phyloP scores from a whole-genome alignment of 2,888 invertebrate genomes.

The Volucella inflata region DNA sequence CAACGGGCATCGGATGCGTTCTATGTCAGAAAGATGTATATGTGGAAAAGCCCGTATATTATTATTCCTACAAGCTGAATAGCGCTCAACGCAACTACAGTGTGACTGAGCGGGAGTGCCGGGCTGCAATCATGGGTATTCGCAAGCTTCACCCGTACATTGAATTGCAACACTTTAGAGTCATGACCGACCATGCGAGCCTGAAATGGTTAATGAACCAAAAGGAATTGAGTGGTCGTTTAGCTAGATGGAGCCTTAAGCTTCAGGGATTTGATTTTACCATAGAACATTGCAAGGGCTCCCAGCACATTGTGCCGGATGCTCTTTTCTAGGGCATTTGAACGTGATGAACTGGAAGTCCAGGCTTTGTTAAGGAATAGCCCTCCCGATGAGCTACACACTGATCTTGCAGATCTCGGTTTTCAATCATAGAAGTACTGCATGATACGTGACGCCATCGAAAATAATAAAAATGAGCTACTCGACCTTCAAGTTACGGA shows the following conservation, averaged over 20 bases:
- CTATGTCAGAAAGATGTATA: conserved; percentile 8
- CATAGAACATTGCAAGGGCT: too few species aligned
- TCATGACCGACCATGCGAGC: conserved; percentile 1
- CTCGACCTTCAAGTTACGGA: conserved; percentile 5
- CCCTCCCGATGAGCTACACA: neutral
- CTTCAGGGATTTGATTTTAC: neutral
- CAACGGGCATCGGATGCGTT: conserved; percentile 2
- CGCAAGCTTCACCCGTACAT: neutral
- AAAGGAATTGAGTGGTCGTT: neutral
- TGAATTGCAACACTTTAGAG: neutral
- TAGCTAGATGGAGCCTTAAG: neutral
- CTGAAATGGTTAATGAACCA: conserved; percentile 9
- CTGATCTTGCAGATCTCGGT: neutral
- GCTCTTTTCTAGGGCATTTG: too few species aligned
- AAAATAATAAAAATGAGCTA: conserved; percentile 5
- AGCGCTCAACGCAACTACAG: conserved; percentile 32
- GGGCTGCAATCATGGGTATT: conserved; percentile 2
- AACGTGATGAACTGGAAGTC: too few species aligned
- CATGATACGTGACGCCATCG: neutral
- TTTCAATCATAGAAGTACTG: conserved; percentile 19
- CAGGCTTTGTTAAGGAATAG: too few species aligned
- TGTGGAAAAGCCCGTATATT: conserved; percentile 9
- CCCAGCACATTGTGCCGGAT: too few species aligned
- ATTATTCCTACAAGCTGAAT: conserved; percentile 27
- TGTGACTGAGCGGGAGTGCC: conserved; percentile 37